Conservation (phyloP, 2,797 vertebrate species). For the Todus mexicanus region DNA sequence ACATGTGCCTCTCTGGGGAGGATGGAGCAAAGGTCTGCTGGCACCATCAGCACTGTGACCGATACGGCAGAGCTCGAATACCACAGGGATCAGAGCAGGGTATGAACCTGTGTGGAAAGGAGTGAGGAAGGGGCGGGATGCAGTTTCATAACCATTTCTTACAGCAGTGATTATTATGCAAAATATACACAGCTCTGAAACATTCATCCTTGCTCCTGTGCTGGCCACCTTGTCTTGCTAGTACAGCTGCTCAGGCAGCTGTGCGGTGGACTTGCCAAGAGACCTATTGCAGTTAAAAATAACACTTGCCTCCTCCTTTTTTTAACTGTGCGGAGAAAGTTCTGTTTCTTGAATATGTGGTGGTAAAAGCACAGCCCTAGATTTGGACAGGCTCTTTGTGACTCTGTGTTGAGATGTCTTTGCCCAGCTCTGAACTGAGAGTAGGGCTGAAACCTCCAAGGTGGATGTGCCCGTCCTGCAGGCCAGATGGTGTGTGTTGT, state of each 20-base stretch:
- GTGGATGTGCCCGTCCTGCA: neutral
- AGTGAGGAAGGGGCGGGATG: neutral
- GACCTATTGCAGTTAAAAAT: conserved; percentile 1
- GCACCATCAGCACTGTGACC: neutral
- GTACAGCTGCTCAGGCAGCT: conserved; percentile 2
- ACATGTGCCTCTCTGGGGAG: neutral
- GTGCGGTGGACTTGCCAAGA: neutral
- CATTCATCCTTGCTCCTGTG: neutral
- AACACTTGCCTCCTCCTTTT: rapidly evolving
- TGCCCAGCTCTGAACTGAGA: neutral
- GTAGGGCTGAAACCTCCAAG: neutral
- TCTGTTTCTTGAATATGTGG: neutral
- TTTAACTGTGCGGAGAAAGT: neutral
- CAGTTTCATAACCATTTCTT: neutral
- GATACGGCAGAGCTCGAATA: neutral
- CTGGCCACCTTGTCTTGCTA: neutral
- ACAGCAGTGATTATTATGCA: neutral
- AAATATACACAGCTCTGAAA: neutral
- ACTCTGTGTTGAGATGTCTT: neutral
- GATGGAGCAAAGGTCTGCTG: neutral
- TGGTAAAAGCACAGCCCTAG: neutral
- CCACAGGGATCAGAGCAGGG: neutral
- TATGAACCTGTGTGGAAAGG: neutral
- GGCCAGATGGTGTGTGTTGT: neutral
- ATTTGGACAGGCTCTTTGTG: neutral